Conservation (phyloP, 2,888 invertebrate genomes). For the Archips crataeganus region DNA sequence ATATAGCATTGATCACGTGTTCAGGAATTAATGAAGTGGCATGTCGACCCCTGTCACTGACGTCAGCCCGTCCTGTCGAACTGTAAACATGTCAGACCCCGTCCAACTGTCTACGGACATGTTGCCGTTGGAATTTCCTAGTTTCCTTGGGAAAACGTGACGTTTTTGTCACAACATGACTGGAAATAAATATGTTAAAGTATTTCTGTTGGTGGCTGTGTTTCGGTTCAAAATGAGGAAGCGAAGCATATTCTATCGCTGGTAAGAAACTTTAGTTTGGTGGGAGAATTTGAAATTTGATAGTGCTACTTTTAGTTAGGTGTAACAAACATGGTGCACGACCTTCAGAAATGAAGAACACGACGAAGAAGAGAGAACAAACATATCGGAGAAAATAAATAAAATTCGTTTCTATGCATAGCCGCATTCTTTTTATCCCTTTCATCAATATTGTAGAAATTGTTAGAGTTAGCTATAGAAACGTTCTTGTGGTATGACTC, state of each 20-base stretch:
- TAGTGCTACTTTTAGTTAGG: too few relatives aligned
- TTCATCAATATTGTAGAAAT: too few relatives aligned
- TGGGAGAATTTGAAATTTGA: too few relatives aligned
- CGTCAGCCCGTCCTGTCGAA: slow-evolving; percentile 59
- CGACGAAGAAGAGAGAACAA: too few relatives aligned
- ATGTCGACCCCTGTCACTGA: slow-evolving; percentile 81
- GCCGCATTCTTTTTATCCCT: too few relatives aligned
- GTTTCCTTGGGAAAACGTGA: slow-evolving; percentile 31
- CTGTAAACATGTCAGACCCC: slow-evolving; percentile 54
- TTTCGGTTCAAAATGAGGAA: background rate
- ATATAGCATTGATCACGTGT: slow-evolving; percentile 71
- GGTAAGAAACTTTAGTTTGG: background rate
- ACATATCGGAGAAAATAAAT: too few relatives aligned
- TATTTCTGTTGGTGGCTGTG: background rate
- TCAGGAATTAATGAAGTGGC: slow-evolving; percentile 84
- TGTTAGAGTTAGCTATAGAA: too few relatives aligned
- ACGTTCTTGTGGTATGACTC: too few relatives aligned
- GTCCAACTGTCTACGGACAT: slow-evolving; percentile 66
- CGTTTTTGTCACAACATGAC: slow-evolving; percentile 37
- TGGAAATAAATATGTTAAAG: slow-evolving; percentile 13
- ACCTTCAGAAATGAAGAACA: too few relatives aligned
- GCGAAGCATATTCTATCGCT: background rate
- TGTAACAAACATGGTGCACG: too few relatives aligned
- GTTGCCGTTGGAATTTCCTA: slow-evolving; percentile 52
- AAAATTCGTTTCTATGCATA: too few relatives aligned